These are phyloP conservation scores for Lordiphosa andalusiaca DNA, from an alignment of 2,888 invertebrate genomes.

Conservation along the genomic window DNA sequence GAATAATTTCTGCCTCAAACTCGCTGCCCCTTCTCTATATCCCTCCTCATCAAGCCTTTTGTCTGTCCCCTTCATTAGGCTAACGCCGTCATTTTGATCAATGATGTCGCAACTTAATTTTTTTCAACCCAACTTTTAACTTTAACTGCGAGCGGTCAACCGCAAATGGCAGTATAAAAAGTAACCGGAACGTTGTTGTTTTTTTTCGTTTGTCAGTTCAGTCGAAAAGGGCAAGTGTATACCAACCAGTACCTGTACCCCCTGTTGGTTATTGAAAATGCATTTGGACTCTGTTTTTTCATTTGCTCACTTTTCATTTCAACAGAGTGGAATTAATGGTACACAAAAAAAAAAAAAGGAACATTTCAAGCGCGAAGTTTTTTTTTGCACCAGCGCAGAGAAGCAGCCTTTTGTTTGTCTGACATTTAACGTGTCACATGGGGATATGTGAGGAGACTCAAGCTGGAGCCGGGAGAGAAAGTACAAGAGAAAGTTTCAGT, in stretches of 20 bases:
- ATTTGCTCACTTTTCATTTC: constrained; percentile 49
- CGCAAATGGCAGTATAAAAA: constrained; percentile 53
- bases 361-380: constrained; percentile 46
- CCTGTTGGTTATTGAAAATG: constrained; percentile 43
- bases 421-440: constrained; percentile 69
- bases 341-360: constrained; percentile 56
- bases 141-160: constrained; percentile 69
- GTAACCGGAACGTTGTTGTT: too few species aligned
- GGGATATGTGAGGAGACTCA: constrained; percentile 50
- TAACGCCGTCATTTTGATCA: constrained; percentile 39
- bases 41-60: constrained; percentile 25
- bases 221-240: constrained; percentile 7
- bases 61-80: constrained; percentile 20
- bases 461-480: neutral
- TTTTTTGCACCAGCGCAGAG: constrained; percentile 24
- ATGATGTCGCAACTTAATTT: neutral
- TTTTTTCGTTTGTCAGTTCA: neutral
- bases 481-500: constrained; percentile 7
- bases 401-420: constrained; percentile 64
- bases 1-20: too few species aligned
- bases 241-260: constrained; percentile 6
- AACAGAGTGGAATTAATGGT: constrained; percentile 44
- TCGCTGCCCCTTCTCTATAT: constrained; percentile 9
- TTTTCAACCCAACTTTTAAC: constrained; percentile 48
- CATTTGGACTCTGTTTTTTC: constrained; percentile 39